A percentile compares a stretch with the other conserved stretches of the same genome.
Conservation (phyloP, 2,797 vertebrate species). For the Darevskia nairensis region DNA sequence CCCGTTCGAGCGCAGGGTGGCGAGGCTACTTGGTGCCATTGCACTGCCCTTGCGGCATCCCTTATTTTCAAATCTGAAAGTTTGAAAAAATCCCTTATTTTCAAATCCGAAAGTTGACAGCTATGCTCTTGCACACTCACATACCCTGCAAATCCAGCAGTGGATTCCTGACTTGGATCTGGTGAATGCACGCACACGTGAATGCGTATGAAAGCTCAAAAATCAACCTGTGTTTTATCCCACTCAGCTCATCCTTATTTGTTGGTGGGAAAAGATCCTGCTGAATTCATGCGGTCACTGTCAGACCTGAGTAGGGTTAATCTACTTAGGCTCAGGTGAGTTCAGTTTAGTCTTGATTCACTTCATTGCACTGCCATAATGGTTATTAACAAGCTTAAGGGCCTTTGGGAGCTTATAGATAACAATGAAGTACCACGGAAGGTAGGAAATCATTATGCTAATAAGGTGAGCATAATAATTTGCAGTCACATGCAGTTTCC, state of each 20-base stretch:
- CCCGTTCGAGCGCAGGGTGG: no score
- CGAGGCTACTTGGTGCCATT: no score
- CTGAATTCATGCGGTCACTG: constrained; percentile 79
- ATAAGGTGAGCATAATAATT: constrained; percentile 89
- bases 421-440: constrained; percentile 84
- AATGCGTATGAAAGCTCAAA: not conserved
- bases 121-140: not conserved
- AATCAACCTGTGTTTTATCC: not conserved
- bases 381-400: constrained; percentile 99
- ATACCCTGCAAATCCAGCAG: no score
- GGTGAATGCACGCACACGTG: not conserved
- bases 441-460: constrained; percentile 95
- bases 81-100: no score
- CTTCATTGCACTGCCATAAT: constrained; percentile 97
- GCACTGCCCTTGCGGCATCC: no score
- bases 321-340: constrained; percentile 98
- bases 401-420: constrained; percentile 93
- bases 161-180: no score
- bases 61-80: no score
- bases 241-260: constrained; percentile 56
- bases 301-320: constrained; percentile 85
- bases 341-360: constrained; percentile 95
- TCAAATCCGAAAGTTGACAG: no score
- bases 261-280: constrained; percentile 80
- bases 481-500: constrained; percentile 86